These are phyloP conservation scores for Colius striatus DNA, from an alignment of 2,113 vertebrate species.

Conservation along the genomic window DNA sequence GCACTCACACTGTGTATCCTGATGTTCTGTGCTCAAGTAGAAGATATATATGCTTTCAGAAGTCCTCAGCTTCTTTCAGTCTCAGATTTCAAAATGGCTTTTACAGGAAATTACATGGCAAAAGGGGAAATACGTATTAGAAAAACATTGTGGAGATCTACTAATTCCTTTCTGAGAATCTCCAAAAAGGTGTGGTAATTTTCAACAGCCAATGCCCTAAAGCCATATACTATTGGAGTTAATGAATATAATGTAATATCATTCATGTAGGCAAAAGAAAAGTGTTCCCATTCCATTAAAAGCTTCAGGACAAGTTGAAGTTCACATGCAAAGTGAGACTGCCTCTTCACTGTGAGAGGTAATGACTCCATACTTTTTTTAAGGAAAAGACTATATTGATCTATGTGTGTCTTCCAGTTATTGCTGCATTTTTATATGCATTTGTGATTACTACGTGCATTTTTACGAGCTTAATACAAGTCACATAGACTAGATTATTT, in stretches of 20 bases:
- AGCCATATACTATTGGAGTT: not conserved
- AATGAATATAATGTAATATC: not conserved
- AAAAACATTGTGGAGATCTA: not conserved
- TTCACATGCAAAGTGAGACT: not conserved
- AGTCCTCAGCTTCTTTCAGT: not conserved
- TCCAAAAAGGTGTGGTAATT: not conserved
- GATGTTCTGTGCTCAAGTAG: not conserved
- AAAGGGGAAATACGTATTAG: not conserved
- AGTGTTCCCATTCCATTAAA: accelerated
- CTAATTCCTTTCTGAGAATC: too few species aligned
- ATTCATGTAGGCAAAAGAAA: not conserved
- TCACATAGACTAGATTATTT: not conserved
- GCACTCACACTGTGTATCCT: not conserved
- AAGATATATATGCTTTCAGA: not conserved
- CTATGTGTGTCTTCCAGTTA: not conserved
- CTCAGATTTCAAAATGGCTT: not conserved
- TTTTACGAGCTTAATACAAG: constrained; percentile 43
- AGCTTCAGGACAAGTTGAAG: not conserved
- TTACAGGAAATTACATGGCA: not conserved
- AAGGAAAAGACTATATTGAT: not conserved
- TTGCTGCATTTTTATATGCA: not conserved
- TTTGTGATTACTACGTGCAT: constrained; percentile 18
- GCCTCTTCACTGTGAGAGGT: not conserved
- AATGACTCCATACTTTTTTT: not conserved
- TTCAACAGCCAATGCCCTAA: not conserved